Percentiles rank a stretch among this genome's conserved stretches.
Evolutionary conservation across 2,888 invertebrate species (phyloP).

Genomic region (Flabesymbios commensalis): DNA sequence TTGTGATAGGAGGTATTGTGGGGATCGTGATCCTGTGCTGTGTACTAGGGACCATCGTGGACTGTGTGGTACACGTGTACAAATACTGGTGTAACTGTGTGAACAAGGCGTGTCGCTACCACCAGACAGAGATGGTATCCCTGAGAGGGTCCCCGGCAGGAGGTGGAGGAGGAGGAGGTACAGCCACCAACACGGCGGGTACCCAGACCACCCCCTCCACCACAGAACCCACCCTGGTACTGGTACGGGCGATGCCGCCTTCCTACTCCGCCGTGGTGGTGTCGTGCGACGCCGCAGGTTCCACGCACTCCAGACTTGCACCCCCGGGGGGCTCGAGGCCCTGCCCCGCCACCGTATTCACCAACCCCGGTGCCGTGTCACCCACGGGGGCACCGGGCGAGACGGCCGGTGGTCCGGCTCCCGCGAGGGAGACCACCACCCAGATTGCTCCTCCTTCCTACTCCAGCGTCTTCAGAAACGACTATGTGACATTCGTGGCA

Average conservation of each 20-base stretch:
- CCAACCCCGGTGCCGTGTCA: not conserved
- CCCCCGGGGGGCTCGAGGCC: not conserved
- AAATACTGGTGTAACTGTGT: conserved; percentile 33
- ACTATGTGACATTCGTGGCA: not conserved
- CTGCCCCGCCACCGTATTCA: not conserved
- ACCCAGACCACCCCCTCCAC: too few species aligned
- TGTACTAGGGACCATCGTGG: conserved; percentile 25
- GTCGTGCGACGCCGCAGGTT: conserved; percentile 8
- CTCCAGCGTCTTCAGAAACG: not conserved
- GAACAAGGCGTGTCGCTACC: conserved; percentile 8
- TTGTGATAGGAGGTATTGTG: conserved; percentile 23
- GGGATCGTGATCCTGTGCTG: conserved; percentile 27
- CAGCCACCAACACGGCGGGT: conserved; percentile 13
- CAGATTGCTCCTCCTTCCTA: not conserved
- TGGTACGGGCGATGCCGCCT: conserved; percentile 26
- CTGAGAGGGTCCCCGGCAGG: not conserved
- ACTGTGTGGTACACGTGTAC: conserved; percentile 31
- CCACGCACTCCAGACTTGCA: not conserved
- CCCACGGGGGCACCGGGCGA: not conserved
- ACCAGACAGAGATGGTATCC: conserved; percentile 10
- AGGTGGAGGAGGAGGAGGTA: not conserved
- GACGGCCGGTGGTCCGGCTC: not conserved
- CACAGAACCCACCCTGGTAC: conserved; percentile 26
- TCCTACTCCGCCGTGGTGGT: conserved; percentile 19
- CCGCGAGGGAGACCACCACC: not conserved